Evolutionary conservation across 2,888 invertebrate genomes (phyloP).

Genomic region (Lissonota sp.): DNA sequence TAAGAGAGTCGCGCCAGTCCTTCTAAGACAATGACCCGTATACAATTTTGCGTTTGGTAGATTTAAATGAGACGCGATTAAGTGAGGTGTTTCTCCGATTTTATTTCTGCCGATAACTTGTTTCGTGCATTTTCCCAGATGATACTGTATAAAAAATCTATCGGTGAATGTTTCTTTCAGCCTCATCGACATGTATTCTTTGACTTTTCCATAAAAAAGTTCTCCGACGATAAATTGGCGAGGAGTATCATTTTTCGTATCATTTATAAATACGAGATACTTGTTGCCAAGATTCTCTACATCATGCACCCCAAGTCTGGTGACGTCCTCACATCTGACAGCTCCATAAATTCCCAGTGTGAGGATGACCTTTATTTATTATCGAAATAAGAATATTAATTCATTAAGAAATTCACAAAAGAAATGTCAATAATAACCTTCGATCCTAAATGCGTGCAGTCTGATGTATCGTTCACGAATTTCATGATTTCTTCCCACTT

Average conservation of each 20-base stretch:
- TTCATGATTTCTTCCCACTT: conserved; percentile 62
- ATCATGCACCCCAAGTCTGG: conserved; percentile 51
- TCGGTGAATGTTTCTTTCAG: conserved; percentile 58
- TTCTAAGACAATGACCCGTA: conserved; percentile 64
- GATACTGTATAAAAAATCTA: conserved; percentile 63
- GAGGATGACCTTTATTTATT: conserved; percentile 63
- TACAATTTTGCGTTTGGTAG: conserved; percentile 53
- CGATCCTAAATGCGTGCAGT: conserved; percentile 57
- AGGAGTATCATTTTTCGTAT: conserved; percentile 62
- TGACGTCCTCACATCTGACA: conserved; percentile 60
- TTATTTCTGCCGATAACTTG: conserved; percentile 63
- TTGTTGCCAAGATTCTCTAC: conserved; percentile 59
- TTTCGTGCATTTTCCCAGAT: conserved; percentile 57
- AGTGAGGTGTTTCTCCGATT: conserved; percentile 62
- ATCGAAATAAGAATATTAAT: conserved; percentile 28
- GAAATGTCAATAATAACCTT: conserved; percentile 59
- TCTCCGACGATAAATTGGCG: conserved; percentile 61
- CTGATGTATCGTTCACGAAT: conserved; percentile 62
- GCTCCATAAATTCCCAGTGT: conserved; percentile 65
- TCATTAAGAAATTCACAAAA: conserved; percentile 23
- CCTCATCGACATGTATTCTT: conserved; percentile 59
- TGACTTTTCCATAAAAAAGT: conserved; percentile 61
- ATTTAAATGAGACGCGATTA: conserved; percentile 57
- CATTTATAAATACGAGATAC: conserved; percentile 59
- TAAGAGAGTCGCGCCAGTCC: conserved; percentile 62